Conservation (phyloP, 2,888 invertebrate species). For the Rhingia rostrata region DNA sequence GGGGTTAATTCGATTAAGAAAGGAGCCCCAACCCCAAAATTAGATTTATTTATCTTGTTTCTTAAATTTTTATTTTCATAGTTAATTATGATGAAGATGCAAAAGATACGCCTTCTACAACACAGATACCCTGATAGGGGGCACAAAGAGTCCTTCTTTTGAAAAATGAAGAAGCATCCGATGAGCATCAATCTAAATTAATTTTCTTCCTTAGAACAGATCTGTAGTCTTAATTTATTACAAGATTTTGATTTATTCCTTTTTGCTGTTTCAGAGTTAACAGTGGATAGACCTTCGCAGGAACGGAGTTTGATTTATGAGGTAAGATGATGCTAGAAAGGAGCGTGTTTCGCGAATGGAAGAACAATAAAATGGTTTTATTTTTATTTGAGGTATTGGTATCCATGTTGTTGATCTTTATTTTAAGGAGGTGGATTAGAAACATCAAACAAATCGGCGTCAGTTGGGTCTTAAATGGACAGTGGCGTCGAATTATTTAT, state of each 20-base stretch:
- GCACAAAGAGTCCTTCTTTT: not conserved
- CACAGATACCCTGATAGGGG: conserved; percentile 31
- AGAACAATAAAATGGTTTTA: not conserved
- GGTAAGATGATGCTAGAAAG: conserved; percentile 20
- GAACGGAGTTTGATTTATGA: conserved; percentile 59
- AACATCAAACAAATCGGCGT: not conserved
- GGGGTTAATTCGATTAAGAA: not conserved
- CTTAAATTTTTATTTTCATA: conserved; percentile 26
- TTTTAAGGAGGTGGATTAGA: not conserved
- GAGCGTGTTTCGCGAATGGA: conserved; percentile 23
- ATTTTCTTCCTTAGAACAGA: conserved; percentile 47
- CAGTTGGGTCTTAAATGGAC: not conserved
- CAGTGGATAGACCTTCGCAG: conserved; percentile 46
- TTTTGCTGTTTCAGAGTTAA: not conserved
- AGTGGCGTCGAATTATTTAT: not conserved
- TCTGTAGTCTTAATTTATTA: conserved; percentile 65
- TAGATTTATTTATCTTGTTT: conserved; percentile 48
- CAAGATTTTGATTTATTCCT: conserved; percentile 33
- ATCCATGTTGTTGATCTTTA: conserved; percentile 21
- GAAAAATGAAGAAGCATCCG: conserved; percentile 65
- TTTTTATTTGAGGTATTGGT: not conserved
- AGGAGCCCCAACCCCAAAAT: not conserved
- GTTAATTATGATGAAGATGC: conserved; percentile 69
- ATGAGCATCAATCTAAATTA: conserved; percentile 63
- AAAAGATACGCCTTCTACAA: conserved; percentile 51